Evolutionary conservation across 2,888 invertebrate species (phyloP).

Genomic region (Branchellion lobata): DNA sequence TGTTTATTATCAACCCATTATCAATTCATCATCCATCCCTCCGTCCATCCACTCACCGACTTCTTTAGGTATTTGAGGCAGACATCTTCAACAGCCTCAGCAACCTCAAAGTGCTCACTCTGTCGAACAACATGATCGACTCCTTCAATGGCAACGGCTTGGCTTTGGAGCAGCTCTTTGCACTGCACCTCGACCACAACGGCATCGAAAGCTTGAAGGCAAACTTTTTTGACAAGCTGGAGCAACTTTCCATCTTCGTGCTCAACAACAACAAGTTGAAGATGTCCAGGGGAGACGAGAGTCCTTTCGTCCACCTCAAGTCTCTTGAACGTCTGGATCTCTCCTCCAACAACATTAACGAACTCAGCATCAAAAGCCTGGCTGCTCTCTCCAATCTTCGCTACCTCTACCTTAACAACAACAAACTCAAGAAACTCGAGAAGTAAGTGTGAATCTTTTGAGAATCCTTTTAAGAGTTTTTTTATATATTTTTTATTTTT

Average conservation of each 20-base stretch:
- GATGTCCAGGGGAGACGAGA: slow-evolving; percentile 44
- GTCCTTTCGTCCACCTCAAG: slow-evolving; percentile 34
- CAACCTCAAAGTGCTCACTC: slow-evolving; percentile 51
- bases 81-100: slow-evolving; percentile 47
- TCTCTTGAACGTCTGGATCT: slow-evolving; percentile 48
- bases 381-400: slow-evolving; percentile 41
- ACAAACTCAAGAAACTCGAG: slow-evolving; percentile 45
- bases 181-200: slow-evolving; percentile 50
- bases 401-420: slow-evolving; percentile 49
- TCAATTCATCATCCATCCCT: no score
- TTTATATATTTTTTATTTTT: no score
- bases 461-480: no score
- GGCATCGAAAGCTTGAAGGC: slow-evolving; percentile 44
- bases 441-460: not conserved
- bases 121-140: slow-evolving; percentile 49
- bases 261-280: slow-evolving; percentile 50
- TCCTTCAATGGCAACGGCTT: slow-evolving; percentile 47
- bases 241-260: slow-evolving; percentile 45
- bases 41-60: no score
- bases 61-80: slow-evolving; percentile 28
- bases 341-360: slow-evolving; percentile 47
- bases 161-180: slow-evolving; percentile 47
- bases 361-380: slow-evolving; percentile 45
- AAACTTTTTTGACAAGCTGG: slow-evolving; percentile 45
- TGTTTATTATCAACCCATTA: no score